Evolutionary conservation across 1,140 invertebrate genomes (phyloP), one percentile per base, ranked within the genome.

Genomic region (Sipha flava): DNA sequence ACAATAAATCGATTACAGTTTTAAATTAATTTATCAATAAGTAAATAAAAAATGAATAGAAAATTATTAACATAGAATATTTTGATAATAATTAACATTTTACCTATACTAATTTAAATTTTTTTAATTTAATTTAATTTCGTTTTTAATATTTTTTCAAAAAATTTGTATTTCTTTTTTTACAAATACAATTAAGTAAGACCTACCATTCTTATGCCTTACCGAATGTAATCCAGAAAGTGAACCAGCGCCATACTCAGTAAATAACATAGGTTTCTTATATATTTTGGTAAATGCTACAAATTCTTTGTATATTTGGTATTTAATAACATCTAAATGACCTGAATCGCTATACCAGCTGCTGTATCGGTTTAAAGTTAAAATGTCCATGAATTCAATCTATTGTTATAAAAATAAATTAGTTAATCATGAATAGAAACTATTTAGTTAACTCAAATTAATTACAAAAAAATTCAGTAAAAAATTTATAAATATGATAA

Each of bases 211-310:
- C 14, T 43, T 43, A 43, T n/a, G 31, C 1, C 75, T 84, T 85
- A 90, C 89, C 82, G 89, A 86, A 86, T 98, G 95, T 80, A 97
- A 86, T 29, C 97, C 97, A 68, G 92, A 87, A 81, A 98, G 87
- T 4, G 96, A 95, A 84, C 98, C 97, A 3, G 94, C 95, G 14
- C 97, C 97, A 86, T 98, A 99, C 85, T 98, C 97, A 1, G 93
- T 91, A 86, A 98, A 92, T 70, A 98, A 90, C 29, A 99, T 90
- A 0, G 96, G 96, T 84, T 97, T 98, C 79, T 93, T 90, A 85
- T 92, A 92, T 82, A 90, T 92, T n/a, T 89, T 87, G 84, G 92
- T 87, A 94, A 95, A 98, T 4, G 88, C 86, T 23, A 86, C 87
- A 18, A 95, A 91, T 85, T 97, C 94, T 31, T 89, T 87, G 23